A percentile compares a stretch with the other conserved stretches of the same genome.
These are phyloP conservation scores for Heliconius hortense DNA, from an alignment of 2,888 invertebrate genomes.

Conservation along the genomic window DNA sequence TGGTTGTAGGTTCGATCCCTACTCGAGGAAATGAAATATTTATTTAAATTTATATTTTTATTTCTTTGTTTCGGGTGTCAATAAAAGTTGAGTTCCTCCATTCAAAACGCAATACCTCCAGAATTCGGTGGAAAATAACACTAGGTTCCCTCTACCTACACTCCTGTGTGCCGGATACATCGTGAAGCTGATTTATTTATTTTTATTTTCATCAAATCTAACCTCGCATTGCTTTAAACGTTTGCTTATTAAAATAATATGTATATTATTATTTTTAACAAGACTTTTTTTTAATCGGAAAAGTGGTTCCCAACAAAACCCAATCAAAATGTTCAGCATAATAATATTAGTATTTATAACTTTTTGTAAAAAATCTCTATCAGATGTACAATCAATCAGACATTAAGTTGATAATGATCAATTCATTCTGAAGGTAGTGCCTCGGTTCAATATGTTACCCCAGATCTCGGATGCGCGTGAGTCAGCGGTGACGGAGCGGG, in stretches of 20 bases:
- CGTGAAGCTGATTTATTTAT: not conserved
- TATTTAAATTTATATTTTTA: too few relatives aligned
- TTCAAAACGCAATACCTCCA: too few relatives aligned
- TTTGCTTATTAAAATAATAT: not conserved
- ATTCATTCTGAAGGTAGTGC: constrained; percentile 17
- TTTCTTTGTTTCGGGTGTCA: too few relatives aligned
- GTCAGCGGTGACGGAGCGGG: constrained; percentile 51
- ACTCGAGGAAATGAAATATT: too few relatives aligned
- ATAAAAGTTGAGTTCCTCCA: too few relatives aligned
- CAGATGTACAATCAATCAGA: not conserved
- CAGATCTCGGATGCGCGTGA: constrained; percentile 42
- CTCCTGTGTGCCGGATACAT: too few relatives aligned
- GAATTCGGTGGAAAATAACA: too few relatives aligned
- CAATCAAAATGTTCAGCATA: not conserved
- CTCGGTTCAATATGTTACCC: constrained; percentile 6
- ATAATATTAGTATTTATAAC: not conserved
- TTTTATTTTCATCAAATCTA: not conserved
- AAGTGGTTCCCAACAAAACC: not conserved
- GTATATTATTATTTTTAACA: not conserved
- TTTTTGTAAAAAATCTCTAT: not conserved
- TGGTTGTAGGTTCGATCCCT: too few relatives aligned
- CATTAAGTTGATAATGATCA: not conserved
- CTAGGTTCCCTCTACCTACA: too few relatives aligned
- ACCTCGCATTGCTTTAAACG: constrained; percentile 10
- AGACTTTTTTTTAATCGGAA: not conserved